These are phyloP conservation scores for Sciaenops ocellatus DNA, from an alignment of 2,797 vertebrate genomes.

Conservation along the genomic window DNA sequence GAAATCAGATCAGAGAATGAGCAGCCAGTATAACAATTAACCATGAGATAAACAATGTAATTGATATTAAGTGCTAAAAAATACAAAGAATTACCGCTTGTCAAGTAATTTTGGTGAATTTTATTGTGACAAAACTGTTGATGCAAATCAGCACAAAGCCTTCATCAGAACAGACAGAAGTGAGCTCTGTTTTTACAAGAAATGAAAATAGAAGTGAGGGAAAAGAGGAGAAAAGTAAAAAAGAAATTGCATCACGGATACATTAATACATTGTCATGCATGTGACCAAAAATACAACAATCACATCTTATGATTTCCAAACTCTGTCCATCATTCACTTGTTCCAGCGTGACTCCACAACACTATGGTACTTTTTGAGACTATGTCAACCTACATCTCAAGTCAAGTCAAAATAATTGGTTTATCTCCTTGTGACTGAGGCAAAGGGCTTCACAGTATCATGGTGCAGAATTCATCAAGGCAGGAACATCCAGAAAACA, in stretches of 20 bases:
- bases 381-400: slow-evolving; percentile 55
- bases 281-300: neutral
- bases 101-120: neutral
- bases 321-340: neutral
- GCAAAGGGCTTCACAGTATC: slow-evolving; percentile 19
- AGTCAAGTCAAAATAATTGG: slow-evolving; percentile 62
- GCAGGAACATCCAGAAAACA: slow-evolving; percentile 27
- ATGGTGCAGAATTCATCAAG: slow-evolving; percentile 13
- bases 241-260: no score
- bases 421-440: slow-evolving; percentile 21
- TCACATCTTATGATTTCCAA: neutral
- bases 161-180: neutral
- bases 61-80: neutral
- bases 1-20: neutral
- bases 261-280: neutral
- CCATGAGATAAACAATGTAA: neutral
- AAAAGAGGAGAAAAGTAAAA: fast-evolving
- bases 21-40: neutral
- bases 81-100: neutral
- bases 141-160: fast-evolving
- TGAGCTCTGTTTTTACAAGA: neutral
- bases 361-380: slow-evolving; percentile 2
- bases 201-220: neutral
- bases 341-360: neutral
- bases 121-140: neutral